A percentile compares a stretch with the other conserved stretches of the same genome.
Conservation (phyloP, 2,888 invertebrate species). For the Tetragonula carbonaria region DNA sequence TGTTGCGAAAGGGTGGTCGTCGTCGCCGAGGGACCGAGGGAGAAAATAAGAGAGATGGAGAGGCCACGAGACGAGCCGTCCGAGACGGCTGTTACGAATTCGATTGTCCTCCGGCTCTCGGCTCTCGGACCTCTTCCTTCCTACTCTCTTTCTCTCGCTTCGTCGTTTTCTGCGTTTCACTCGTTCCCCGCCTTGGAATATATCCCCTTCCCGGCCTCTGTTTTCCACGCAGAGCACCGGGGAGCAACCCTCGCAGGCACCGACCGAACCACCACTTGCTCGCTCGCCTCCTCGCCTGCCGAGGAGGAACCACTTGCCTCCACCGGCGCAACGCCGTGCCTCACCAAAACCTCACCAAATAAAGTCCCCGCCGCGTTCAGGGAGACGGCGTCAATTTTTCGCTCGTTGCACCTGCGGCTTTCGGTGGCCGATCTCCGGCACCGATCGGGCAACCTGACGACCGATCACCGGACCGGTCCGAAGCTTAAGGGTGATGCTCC, state of each 20-base stretch:
- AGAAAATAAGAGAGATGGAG: slow-evolving; percentile 59
- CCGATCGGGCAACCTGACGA: slow-evolving; percentile 53
- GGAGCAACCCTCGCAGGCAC: slow-evolving; percentile 53
- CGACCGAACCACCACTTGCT: slow-evolving; percentile 25
- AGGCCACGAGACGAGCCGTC: slow-evolving; percentile 49
- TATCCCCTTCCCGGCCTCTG: slow-evolving; percentile 46
- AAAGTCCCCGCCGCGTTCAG: slow-evolving; percentile 53
- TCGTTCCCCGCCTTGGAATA: slow-evolving; percentile 31
- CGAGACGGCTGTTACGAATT: slow-evolving; percentile 69
- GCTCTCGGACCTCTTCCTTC: slow-evolving; percentile 33
- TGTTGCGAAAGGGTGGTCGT: slow-evolving; percentile 9
- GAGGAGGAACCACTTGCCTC: slow-evolving; percentile 34
- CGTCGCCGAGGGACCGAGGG: slow-evolving; percentile 28
- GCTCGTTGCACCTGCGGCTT: slow-evolving; percentile 77
- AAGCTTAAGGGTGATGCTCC: slow-evolving; percentile 56
- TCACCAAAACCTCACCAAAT: slow-evolving; percentile 72
- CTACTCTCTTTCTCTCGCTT: background rate
- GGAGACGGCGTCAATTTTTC: slow-evolving; percentile 75
- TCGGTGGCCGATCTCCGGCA: slow-evolving; percentile 31
- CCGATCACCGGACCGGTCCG: slow-evolving; percentile 46
- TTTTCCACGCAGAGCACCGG: slow-evolving; percentile 50
- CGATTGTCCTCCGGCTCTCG: slow-evolving; percentile 71
- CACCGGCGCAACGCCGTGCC: slow-evolving; percentile 54
- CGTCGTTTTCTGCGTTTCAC: slow-evolving; percentile 10
- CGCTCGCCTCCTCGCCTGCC: slow-evolving; percentile 36